phyloP scores from a whole-genome alignment of 2,113 vertebrate species.

The Gnathonemus longibarbis region DNA sequence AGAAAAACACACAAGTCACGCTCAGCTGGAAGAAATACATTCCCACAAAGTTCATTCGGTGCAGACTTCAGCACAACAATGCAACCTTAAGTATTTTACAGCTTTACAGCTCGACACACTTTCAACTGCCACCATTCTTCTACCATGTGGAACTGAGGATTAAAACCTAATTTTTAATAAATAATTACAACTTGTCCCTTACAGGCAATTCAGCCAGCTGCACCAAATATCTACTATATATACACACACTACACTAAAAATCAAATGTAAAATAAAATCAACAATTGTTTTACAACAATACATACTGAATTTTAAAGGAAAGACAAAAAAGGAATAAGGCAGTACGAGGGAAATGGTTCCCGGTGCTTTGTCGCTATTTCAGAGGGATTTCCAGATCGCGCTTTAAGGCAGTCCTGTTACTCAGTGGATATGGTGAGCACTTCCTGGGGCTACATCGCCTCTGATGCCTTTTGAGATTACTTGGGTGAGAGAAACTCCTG shows the following conservation, averaged over 20 bases:
- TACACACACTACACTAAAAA: not conserved
- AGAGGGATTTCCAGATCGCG: not conserved
- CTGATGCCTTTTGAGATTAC: slow-evolving; percentile 24
- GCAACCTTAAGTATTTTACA: not conserved
- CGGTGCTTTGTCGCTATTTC: not conserved
- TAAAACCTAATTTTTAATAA: not conserved
- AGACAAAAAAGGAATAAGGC: not conserved
- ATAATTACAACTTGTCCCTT: not conserved
- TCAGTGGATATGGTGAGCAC: not conserved
- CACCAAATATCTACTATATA: not conserved
- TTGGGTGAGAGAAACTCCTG: slow-evolving; percentile 9
- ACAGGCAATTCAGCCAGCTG: not conserved
- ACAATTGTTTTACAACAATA: slow-evolving; percentile 8
- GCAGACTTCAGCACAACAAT: not conserved
- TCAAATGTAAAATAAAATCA: not conserved
- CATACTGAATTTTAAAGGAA: not conserved
- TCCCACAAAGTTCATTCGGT: not conserved
- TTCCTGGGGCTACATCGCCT: slow-evolving; percentile 35
- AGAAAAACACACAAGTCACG: not conserved
- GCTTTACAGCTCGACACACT: not conserved
- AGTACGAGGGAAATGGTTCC: not conserved
- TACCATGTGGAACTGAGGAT: not conserved
- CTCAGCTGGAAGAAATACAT: not conserved
- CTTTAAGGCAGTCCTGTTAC: not conserved
- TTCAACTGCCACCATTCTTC: not conserved